Evolutionary conservation across 2,888 invertebrate genomes (phyloP).

Genomic region (Drosophila prostipennis): DNA sequence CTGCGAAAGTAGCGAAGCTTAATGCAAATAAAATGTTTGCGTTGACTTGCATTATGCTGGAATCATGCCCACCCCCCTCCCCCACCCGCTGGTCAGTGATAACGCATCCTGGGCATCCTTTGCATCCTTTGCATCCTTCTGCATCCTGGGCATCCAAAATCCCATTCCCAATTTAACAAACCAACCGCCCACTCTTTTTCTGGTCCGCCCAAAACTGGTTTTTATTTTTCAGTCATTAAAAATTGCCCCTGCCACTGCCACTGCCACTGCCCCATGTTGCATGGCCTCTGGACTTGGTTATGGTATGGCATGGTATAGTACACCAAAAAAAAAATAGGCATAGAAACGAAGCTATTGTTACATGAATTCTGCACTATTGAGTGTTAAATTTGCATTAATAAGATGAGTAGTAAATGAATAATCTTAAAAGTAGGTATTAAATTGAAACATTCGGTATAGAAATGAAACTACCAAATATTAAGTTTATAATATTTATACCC

Average conservation of each 20-base stretch:
- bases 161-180: slow-evolving; percentile 8
- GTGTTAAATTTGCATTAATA: too few species aligned
- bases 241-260: slow-evolving; percentile 46
- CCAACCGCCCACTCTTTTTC: slow-evolving; percentile 22
- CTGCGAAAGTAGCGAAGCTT: slow-evolving; percentile 55
- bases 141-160: too few species aligned
- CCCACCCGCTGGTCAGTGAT: slow-evolving; percentile 23
- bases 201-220: slow-evolving; percentile 31
- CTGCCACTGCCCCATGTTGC: background rate
- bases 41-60: slow-evolving; percentile 81
- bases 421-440: too few species aligned
- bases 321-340: too few species aligned
- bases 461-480: too few species aligned
- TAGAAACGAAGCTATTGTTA: too few species aligned
- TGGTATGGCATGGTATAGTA: background rate
- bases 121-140: too few species aligned
- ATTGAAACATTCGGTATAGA: too few species aligned
- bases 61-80: too few species aligned
- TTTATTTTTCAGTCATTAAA: slow-evolving; percentile 76
- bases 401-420: too few species aligned
- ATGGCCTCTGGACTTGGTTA: slow-evolving; percentile 1
- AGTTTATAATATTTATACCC: too few species aligned
- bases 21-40: slow-evolving; percentile 82
- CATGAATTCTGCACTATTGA: too few species aligned
- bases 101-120: slow-evolving; percentile 32